Evolutionary conservation across 37 sponge, comb jelly and placozoan genomes (phyloP).

Genomic region (Ianthella basta): DNA sequence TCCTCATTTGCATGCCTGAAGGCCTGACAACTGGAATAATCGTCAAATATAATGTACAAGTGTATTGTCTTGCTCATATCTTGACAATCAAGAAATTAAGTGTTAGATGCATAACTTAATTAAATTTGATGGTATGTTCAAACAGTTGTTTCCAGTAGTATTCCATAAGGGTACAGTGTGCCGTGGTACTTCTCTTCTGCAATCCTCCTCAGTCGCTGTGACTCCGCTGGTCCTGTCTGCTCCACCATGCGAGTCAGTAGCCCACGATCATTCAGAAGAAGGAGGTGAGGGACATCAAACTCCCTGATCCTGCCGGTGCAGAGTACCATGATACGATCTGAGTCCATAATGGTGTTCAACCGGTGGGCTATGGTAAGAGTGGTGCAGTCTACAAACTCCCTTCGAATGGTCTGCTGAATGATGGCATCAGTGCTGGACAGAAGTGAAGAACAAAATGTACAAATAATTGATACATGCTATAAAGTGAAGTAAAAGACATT

Average conservation of each 20-base stretch:
- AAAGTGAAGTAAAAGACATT: too few species aligned
- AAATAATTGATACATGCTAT: too few species aligned
- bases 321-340: slow-evolving; percentile 79
- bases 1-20: too few species aligned
- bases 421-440: slow-evolving; percentile 80
- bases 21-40: too few species aligned
- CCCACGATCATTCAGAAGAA: slow-evolving; percentile 45
- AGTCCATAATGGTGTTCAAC: slow-evolving; percentile 92
- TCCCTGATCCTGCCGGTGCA: slow-evolving; percentile 50
- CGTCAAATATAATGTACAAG: too few species aligned
- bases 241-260: slow-evolving; percentile 56
- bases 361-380: slow-evolving; percentile 92
- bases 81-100: too few species aligned
- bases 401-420: slow-evolving; percentile 78
- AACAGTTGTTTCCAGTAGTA: too few species aligned
- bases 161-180: too few species aligned
- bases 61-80: too few species aligned
- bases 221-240: slow-evolving; percentile 43
- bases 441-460: too few species aligned
- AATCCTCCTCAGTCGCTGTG: slow-evolving; percentile 45
- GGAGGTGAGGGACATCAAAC: slow-evolving; percentile 48
- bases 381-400: slow-evolving; percentile 79
- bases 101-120: too few species aligned
- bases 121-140: too few species aligned
- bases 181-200: slow-evolving; percentile 41